phyloP scores from a whole-genome alignment of 1,140 invertebrate genomes.

The Drosophila repletoides region DNA sequence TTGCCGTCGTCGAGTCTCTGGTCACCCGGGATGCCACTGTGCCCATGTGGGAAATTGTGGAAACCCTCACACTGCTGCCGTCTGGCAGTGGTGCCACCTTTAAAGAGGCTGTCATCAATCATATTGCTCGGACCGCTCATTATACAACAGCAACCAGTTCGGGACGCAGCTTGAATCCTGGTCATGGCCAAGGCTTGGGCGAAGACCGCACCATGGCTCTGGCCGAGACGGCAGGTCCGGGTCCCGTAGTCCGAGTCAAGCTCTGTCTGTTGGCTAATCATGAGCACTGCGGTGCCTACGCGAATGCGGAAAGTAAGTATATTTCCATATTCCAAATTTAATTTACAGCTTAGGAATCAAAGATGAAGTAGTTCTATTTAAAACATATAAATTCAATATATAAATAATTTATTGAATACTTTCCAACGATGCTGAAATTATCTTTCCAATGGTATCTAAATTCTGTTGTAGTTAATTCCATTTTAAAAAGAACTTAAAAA shows the following conservation, averaged over 20 bases:
- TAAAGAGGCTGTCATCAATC: slow-evolving; percentile 87
- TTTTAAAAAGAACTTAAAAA: background rate
- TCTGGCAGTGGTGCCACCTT: slow-evolving; percentile 87
- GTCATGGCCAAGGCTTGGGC: slow-evolving; percentile 82
- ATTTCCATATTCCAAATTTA: no score
- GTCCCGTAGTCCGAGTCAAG: slow-evolving; percentile 88
- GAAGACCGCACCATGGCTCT: slow-evolving; percentile 83
- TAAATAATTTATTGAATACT: background rate
- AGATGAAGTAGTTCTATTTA: no score
- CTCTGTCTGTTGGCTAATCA: slow-evolving; percentile 90
- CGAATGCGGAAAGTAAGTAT: slow-evolving; percentile 90
- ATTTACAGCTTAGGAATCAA: no score
- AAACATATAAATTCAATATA: no score
- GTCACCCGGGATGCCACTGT: slow-evolving; percentile 84
- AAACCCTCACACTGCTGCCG: slow-evolving; percentile 87
- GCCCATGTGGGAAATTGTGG: slow-evolving; percentile 88
- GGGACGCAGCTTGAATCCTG: slow-evolving; percentile 70
- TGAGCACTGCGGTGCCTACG: slow-evolving; percentile 92
- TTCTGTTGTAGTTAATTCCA: background rate
- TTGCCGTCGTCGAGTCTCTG: slow-evolving; percentile 88
- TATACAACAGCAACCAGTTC: slow-evolving; percentile 67
- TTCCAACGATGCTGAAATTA: no score
- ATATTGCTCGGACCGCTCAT: slow-evolving; percentile 81
- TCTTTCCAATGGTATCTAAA: no score
- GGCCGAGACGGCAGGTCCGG: slow-evolving; percentile 84